A percentile compares a stretch with the other conserved stretches of the same genome.
Conservation (phyloP, 2,888 invertebrate genomes). For the Cyclophora punctaria region DNA sequence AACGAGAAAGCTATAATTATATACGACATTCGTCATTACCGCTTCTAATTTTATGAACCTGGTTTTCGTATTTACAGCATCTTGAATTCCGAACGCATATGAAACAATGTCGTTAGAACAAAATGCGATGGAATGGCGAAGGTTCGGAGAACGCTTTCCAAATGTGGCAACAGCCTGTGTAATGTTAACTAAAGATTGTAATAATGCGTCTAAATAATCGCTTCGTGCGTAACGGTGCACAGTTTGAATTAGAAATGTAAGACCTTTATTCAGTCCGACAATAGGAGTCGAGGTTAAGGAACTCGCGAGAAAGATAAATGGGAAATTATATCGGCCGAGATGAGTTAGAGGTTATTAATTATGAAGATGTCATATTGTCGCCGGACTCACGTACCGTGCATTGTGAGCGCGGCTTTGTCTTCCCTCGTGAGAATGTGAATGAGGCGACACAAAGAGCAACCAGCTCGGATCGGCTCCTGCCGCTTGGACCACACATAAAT, state of each 20-base stretch:
- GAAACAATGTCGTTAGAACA: slow-evolving; percentile 5
- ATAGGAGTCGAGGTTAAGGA: slow-evolving; percentile 63
- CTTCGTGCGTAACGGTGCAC: slow-evolving; percentile 68
- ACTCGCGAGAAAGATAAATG: slow-evolving; percentile 64
- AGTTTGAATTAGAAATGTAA: slow-evolving; percentile 64
- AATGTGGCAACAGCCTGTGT: slow-evolving; percentile 20
- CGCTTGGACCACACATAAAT: slow-evolving; percentile 54
- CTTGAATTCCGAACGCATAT: slow-evolving; percentile 1
- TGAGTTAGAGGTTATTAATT: slow-evolving; percentile 73
- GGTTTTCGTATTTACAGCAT: slow-evolving; percentile 10
- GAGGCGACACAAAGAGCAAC: slow-evolving; percentile 45
- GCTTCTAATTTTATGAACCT: slow-evolving; percentile 53
- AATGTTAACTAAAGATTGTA: slow-evolving; percentile 18
- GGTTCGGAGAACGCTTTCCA: slow-evolving; percentile 18
- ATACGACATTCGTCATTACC: slow-evolving; percentile 62
- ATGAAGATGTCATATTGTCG: slow-evolving; percentile 71
- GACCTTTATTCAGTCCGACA: slow-evolving; percentile 61
- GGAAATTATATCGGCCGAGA: slow-evolving; percentile 70
- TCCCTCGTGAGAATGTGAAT: slow-evolving; percentile 64
- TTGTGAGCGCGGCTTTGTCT: slow-evolving; percentile 62
- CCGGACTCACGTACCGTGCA: slow-evolving; percentile 53
- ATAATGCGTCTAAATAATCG: slow-evolving; percentile 35
- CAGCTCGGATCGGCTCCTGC: slow-evolving; percentile 55
- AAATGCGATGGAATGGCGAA: slow-evolving; percentile 11
- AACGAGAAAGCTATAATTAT: slow-evolving; percentile 39